Evolutionary conservation across 1,140 invertebrate genomes (phyloP).

Genomic region (Ceratoteleas bidentatus): DNA sequence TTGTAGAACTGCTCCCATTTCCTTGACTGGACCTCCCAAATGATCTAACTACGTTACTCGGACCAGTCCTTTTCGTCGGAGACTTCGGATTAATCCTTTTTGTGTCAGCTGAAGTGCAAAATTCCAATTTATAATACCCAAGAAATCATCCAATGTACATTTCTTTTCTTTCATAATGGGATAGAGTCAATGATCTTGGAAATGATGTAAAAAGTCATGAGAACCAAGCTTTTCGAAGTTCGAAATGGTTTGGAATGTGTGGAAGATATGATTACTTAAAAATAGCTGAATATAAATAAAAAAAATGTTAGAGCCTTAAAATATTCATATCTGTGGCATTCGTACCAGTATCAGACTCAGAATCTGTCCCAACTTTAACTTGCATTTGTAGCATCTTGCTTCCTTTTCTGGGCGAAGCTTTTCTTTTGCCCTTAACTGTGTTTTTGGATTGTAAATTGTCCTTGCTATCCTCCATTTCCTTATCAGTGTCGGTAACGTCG

Average conservation of each 20-base stretch:
- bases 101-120: constrained; percentile 68
- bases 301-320: no score
- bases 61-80: constrained; percentile 83
- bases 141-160: background rate
- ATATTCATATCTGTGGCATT: background rate
- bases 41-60: constrained; percentile 69
- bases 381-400: constrained; percentile 79
- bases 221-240: no score
- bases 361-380: constrained; percentile 77
- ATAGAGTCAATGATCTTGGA: no score
- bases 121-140: background rate
- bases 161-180: no score
- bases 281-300: no score
- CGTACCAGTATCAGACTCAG: constrained; percentile 82
- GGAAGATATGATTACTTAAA: no score
- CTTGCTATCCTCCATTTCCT: constrained; percentile 69
- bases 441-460: constrained; percentile 58
- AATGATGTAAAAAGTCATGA: no score
- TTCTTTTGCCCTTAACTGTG: constrained; percentile 78
- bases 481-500: constrained; percentile 76
- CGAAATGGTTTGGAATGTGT: no score
- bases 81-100: constrained; percentile 84
- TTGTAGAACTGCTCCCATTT: constrained; percentile 66
- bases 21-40: constrained; percentile 68
- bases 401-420: constrained; percentile 77